These are phyloP conservation scores for Umimayanthus chanpuru DNA, from an alignment of 92 coral and sea anemone genomes.

Conservation along the genomic window DNA sequence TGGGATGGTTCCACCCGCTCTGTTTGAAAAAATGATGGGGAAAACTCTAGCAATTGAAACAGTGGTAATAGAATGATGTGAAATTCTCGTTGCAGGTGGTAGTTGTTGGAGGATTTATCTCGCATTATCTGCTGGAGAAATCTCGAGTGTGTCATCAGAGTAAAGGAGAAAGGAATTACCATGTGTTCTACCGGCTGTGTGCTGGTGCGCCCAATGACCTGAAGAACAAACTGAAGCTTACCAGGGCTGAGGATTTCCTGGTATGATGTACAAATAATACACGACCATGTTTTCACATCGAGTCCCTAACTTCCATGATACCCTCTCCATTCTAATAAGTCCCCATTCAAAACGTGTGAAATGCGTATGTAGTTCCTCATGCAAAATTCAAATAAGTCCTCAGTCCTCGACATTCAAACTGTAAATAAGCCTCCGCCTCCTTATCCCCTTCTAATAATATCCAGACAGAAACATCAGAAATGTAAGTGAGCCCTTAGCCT, in stretches of 20 bases:
- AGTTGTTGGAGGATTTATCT: conserved; percentile 97
- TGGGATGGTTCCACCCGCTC: too few relatives aligned
- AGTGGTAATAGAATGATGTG: too few relatives aligned
- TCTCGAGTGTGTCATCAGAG: conserved; percentile 98
- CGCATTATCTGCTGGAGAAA: conserved; percentile 96
- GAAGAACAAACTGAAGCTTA: conserved; percentile 73
- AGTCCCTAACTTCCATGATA: neutral
- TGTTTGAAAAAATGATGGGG: too few relatives aligned
- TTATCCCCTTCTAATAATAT: too few relatives aligned
- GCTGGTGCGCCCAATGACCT: conserved; percentile 93
- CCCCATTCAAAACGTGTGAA: too few relatives aligned
- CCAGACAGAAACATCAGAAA: too few relatives aligned
- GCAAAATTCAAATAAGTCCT: too few relatives aligned
- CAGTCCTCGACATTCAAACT: too few relatives aligned
- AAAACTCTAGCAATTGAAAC: too few relatives aligned
- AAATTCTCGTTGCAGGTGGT: conserved; percentile 60
- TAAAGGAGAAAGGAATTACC: conserved; percentile 96
- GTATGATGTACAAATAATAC: conserved; percentile 47
- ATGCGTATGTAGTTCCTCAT: too few relatives aligned
- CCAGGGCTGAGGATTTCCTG: conserved; percentile 88
- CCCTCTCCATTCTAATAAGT: neutral
- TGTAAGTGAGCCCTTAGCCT: too few relatives aligned
- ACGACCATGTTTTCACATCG: neutral
- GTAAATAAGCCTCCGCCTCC: too few relatives aligned
- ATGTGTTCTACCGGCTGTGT: conserved; percentile 95